Percentiles rank a stretch among this genome's conserved stretches.
Evolutionary conservation across 2,888 invertebrate species (phyloP).

Genomic region (Hirtodrosophila histrioides): DNA sequence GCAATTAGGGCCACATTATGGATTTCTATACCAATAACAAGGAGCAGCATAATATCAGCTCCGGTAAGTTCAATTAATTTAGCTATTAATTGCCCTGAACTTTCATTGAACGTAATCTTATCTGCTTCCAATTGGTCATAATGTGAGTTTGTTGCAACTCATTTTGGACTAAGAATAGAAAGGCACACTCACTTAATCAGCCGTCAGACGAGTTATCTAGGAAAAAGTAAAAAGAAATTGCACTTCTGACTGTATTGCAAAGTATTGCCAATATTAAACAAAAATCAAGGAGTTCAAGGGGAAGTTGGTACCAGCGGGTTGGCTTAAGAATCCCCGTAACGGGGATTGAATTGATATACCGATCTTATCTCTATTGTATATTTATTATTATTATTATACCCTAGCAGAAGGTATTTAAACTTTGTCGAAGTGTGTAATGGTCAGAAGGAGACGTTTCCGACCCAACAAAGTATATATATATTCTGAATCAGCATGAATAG

Average conservation of each 20-base stretch:
- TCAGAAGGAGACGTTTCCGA: too few species aligned
- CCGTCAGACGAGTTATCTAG: neutral
- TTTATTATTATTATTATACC: too few species aligned
- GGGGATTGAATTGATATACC: too few species aligned
- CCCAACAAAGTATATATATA: too few species aligned
- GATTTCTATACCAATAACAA: slow-evolving; percentile 77
- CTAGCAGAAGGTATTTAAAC: too few species aligned
- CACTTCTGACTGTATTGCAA: neutral
- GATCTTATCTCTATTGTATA: too few species aligned
- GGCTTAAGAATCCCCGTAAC: too few species aligned
- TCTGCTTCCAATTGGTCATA: slow-evolving; percentile 25
- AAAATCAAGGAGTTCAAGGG: too few species aligned
- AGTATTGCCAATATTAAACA: too few species aligned
- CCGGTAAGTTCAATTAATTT: slow-evolving; percentile 71
- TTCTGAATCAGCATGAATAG: too few species aligned
- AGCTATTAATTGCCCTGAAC: slow-evolving; percentile 24
- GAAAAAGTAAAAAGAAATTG: neutral
- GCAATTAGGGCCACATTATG: slow-evolving; percentile 55
- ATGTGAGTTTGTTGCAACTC: slow-evolving; percentile 17
- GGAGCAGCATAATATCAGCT: slow-evolving; percentile 50
- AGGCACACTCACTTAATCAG: neutral
- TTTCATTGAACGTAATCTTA: slow-evolving; percentile 36
- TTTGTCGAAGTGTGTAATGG: too few species aligned
- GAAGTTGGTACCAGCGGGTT: too few species aligned
- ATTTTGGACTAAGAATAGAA: slow-evolving; percentile 7